phyloP scores from a whole-genome alignment of 2,113 vertebrate genomes.

The Malurus melanocephalus region DNA sequence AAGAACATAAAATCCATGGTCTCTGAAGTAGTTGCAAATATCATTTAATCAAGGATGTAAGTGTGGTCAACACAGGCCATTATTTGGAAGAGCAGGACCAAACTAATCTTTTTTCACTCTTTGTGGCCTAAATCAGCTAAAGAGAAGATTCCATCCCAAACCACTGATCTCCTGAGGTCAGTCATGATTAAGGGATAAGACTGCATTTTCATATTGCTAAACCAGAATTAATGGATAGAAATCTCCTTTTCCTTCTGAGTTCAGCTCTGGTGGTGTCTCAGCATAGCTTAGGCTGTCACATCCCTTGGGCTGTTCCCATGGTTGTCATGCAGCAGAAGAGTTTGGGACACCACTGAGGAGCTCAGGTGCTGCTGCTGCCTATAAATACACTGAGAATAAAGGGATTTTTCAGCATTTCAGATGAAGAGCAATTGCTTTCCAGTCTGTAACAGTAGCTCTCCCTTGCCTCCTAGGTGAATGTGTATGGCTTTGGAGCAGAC shows the following conservation, averaged over 20 bases:
- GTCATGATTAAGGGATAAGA: not conserved
- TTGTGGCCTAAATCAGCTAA: not conserved
- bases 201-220: not conserved
- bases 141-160: not conserved
- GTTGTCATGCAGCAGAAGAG: not conserved
- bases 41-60: not conserved
- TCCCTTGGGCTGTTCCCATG: not conserved
- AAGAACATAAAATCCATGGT: not conserved
- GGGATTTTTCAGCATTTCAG: not conserved
- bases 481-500: constrained; percentile 92
- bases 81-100: not conserved
- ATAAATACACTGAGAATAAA: not conserved
- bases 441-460: not conserved
- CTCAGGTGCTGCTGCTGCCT: not conserved
- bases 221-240: not conserved
- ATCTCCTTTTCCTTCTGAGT: not conserved
- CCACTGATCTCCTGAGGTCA: not conserved
- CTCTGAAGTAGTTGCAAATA: not conserved
- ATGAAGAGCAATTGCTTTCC: not conserved
- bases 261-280: not conserved
- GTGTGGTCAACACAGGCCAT: not conserved
- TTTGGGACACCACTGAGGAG: not conserved
- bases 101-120: not conserved
- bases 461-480: constrained; percentile 75
- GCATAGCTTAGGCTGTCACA: not conserved